Percentiles rank a stretch among this genome's conserved stretches.
phyloP scores from a whole-genome alignment of 2,113 vertebrate species.

The Camelus bactrianus region DNA sequence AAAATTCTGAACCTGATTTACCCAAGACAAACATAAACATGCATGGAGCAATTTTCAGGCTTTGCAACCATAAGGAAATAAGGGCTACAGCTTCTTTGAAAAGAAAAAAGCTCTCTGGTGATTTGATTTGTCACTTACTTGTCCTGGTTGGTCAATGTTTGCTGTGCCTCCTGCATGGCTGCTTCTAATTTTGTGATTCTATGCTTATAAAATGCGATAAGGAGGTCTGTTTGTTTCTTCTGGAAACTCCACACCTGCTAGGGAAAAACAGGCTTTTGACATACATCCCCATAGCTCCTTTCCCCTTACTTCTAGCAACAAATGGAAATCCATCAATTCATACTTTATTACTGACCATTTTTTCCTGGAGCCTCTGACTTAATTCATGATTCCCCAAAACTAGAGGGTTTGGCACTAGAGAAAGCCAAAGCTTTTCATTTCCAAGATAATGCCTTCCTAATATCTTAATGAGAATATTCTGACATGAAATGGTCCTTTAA shows the following conservation, averaged over 20 bases:
- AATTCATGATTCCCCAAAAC: constrained; percentile 27
- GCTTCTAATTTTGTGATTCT: constrained; percentile 88
- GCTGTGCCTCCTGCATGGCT: constrained; percentile 86
- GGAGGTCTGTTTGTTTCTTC: constrained; percentile 89
- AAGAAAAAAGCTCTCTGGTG: neutral
- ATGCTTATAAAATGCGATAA: constrained; percentile 88
- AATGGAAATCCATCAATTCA: constrained; percentile 41
- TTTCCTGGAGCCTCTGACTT: constrained; percentile 21
- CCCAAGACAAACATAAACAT: constrained; percentile 44
- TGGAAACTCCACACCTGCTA: constrained; percentile 92
- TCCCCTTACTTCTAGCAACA: constrained; percentile 17
- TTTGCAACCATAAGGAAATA: constrained; percentile 42
- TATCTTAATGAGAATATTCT: constrained; percentile 47
- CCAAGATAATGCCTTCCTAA: neutral
- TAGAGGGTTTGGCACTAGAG: neutral
- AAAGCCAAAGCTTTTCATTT: constrained; percentile 40
- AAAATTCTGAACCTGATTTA: constrained; percentile 32
- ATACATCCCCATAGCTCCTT: neutral
- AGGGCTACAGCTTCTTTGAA: neutral
- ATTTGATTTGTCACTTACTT: constrained; percentile 80
- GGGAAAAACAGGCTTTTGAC: constrained; percentile 45
- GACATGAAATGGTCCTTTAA: neutral
- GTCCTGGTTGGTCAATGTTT: constrained; percentile 82
- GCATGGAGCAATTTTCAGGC: neutral
- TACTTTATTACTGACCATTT: constrained; percentile 49